Evolutionary conservation across 2,797 vertebrate genomes (phyloP).

Genomic region (Gobio occitaniae): DNA sequence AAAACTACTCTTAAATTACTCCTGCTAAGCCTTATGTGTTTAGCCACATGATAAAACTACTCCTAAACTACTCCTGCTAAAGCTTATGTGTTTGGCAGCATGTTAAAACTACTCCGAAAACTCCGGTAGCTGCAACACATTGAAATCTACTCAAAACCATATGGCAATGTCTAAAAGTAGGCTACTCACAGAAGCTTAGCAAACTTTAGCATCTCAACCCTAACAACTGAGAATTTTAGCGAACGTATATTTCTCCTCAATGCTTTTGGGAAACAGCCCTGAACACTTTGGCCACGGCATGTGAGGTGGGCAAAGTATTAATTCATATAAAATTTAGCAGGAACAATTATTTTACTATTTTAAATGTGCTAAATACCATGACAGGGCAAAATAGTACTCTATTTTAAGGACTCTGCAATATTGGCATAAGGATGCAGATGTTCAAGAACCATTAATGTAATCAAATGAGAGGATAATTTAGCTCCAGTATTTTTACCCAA

Average conservation of each 20-base stretch:
- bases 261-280: not conserved
- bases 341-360: not conserved
- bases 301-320: not conserved
- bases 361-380: not conserved
- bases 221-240: not conserved
- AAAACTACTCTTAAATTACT: no score
- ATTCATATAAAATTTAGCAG: not conserved
- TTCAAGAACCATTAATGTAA: not conserved
- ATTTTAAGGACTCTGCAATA: no score
- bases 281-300: not conserved
- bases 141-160: not conserved
- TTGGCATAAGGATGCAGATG: not conserved
- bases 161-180: not conserved
- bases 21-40: no score
- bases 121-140: not conserved
- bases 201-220: not conserved
- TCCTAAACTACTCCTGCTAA: not conserved
- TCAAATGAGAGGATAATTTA: not conserved
- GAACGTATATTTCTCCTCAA: not conserved
- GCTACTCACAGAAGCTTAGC: not conserved
- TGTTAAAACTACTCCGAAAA: not conserved
- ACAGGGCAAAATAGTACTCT: not conserved
- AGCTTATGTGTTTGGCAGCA: not conserved
- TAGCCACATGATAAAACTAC: not conserved
- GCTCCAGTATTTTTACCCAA: not conserved